Evolutionary conservation across 1,140 invertebrate species (phyloP).

Genomic region (Bombus pyrosoma): DNA sequence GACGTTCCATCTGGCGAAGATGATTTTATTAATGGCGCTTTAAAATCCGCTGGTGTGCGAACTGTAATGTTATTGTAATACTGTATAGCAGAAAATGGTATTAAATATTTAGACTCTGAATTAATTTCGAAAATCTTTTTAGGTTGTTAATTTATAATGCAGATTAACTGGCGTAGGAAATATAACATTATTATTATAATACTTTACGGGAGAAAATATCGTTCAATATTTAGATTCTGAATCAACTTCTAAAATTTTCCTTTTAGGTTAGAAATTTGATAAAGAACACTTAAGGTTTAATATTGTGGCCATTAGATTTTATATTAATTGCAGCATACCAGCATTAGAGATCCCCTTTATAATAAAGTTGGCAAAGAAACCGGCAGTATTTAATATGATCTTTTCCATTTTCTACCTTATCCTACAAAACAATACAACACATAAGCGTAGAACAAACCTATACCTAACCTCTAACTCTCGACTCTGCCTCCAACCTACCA

Average conservation of each 20-base stretch:
- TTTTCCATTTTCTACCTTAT: neutral
- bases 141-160: neutral
- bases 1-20: neutral
- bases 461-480: too few species aligned
- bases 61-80: neutral
- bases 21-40: neutral
- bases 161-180: too few species aligned
- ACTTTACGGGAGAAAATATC: too few species aligned
- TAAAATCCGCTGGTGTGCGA: neutral
- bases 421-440: neutral
- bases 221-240: too few species aligned
- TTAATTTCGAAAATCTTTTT: neutral
- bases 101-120: neutral
- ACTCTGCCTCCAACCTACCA: neutral
- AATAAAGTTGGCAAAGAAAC: neutral
- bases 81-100: too few species aligned
- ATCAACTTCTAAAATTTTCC: too few species aligned
- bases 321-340: too few species aligned
- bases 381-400: neutral
- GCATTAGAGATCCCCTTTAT: accelerated
- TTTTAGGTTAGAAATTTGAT: too few species aligned
- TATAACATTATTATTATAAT: neutral
- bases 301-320: too few species aligned
- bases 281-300: too few species aligned
- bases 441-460: too few species aligned